Percentiles rank a stretch among this genome's conserved stretches.
Evolutionary conservation across 2,113 vertebrate species (phyloP).

Genomic region (Takifugu bimaculatus): DNA sequence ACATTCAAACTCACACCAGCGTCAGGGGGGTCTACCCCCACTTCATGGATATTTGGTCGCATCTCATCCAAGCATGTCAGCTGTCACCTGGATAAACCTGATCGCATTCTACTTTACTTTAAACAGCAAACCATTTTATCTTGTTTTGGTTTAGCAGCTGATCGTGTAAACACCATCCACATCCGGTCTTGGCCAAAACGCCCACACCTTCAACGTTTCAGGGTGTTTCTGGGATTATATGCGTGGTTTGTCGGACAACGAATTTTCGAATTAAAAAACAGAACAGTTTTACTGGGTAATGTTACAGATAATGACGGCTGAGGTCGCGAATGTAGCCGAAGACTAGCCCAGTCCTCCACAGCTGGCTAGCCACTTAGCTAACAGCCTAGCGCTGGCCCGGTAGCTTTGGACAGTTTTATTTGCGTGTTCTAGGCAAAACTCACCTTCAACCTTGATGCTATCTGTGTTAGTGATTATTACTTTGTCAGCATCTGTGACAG

Average conservation of each 20-base stretch:
- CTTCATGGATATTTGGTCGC: too few species aligned
- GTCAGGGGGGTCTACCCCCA: too few species aligned
- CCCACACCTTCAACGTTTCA: neutral
- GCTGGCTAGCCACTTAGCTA: slow-evolving; percentile 52
- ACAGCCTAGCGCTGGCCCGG: slow-evolving; percentile 43
- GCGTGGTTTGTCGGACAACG: neutral
- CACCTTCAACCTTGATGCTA: slow-evolving; percentile 77
- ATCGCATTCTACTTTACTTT: too few species aligned
- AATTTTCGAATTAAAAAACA: neutral
- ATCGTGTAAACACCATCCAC: neutral
- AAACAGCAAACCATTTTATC: too few species aligned
- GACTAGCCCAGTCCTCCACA: slow-evolving; percentile 20
- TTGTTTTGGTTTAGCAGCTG: too few species aligned
- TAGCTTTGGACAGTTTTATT: slow-evolving; percentile 29
- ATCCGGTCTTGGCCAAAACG: neutral
- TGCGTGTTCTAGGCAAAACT: slow-evolving; percentile 66
- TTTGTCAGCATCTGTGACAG: slow-evolving; percentile 69
- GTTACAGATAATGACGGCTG: slow-evolving; percentile 4
- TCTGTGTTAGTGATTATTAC: slow-evolving; percentile 77
- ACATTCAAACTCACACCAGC: too few species aligned
- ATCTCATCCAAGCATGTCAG: too few species aligned
- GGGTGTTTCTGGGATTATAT: neutral
- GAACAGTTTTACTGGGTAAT: neutral
- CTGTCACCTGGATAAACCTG: too few species aligned
- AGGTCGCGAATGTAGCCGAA: slow-evolving; percentile 35